These are phyloP conservation scores for Macrochelys suwanniensis DNA, from an alignment of 2,797 vertebrate genomes.

Conservation along the genomic window DNA sequence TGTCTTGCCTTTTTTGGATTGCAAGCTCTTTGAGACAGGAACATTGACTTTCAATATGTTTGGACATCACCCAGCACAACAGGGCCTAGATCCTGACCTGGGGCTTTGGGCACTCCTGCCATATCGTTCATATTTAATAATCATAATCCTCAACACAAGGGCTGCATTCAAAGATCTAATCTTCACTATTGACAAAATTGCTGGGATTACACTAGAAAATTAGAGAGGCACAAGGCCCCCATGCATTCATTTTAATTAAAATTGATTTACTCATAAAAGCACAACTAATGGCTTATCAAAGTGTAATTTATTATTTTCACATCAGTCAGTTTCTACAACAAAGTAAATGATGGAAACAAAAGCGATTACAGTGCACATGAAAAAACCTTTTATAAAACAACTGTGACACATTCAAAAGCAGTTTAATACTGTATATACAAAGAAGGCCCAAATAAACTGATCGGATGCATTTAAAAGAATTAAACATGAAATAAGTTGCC, in stretches of 20 bases:
- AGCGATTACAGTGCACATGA: neutral
- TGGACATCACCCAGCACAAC: neutral
- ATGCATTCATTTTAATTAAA: neutral
- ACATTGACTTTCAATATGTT: neutral
- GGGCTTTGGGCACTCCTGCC: neutral
- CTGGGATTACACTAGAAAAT: neutral
- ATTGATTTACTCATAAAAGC: conserved; percentile 16
- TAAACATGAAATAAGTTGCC: neutral
- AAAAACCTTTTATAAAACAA: neutral
- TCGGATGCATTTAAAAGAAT: neutral
- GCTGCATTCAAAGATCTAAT: neutral
- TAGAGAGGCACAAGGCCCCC: neutral
- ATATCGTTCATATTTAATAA: neutral
- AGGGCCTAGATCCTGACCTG: neutral
- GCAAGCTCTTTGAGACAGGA: neutral
- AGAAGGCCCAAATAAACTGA: neutral
- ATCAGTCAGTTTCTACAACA: neutral
- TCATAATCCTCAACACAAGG: neutral
- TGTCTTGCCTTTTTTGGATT: neutral
- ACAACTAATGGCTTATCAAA: neutral
- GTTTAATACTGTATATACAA: neutral
- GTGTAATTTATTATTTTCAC: neutral
- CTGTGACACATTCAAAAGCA: neutral
- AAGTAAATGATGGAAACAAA: neutral
- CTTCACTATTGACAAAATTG: neutral